Percentiles rank a stretch among this genome's conserved stretches.
Evolutionary conservation across 2,113 vertebrate genomes (phyloP).

Genomic region (Charina bottae): DNA sequence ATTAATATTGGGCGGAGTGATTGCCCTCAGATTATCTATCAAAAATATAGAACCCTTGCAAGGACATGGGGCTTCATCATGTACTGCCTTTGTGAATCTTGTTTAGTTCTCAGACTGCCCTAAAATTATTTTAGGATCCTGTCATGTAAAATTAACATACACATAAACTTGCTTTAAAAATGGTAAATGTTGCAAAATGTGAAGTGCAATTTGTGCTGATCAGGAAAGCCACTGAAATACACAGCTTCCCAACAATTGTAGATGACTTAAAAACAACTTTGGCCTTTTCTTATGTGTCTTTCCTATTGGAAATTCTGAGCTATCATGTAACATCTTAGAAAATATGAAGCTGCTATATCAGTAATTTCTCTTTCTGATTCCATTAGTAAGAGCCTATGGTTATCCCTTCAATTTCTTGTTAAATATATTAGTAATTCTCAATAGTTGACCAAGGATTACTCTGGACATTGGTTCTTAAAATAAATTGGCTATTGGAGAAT

Average conservation of each 20-base stretch:
- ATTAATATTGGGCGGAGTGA: too few species aligned
- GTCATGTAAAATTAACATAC: too few species aligned
- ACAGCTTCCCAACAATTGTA: not conserved
- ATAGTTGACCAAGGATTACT: not conserved
- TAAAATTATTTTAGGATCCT: not conserved
- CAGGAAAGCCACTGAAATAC: not conserved
- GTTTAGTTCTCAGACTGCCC: not conserved
- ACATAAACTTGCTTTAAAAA: too few species aligned
- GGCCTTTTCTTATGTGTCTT: not conserved
- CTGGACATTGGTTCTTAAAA: not conserved
- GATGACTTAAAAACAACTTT: not conserved
- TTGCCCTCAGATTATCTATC: not conserved
- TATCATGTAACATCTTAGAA: not conserved
- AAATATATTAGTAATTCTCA: not conserved
- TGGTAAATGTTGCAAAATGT: too few species aligned
- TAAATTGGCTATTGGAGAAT: not conserved
- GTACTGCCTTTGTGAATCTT: not conserved
- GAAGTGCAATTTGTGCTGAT: not conserved
- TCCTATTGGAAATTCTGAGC: not conserved
- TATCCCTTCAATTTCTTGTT: not conserved
- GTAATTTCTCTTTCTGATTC: not conserved
- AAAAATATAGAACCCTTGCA: not conserved
- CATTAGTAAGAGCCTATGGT: not conserved
- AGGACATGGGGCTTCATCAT: not conserved
- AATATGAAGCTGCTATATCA: not conserved